Evolutionary conservation across 2,797 vertebrate species (phyloP), one percentile per base, ranked within the genome.

Genomic region (Cuniculus paca): DNA sequence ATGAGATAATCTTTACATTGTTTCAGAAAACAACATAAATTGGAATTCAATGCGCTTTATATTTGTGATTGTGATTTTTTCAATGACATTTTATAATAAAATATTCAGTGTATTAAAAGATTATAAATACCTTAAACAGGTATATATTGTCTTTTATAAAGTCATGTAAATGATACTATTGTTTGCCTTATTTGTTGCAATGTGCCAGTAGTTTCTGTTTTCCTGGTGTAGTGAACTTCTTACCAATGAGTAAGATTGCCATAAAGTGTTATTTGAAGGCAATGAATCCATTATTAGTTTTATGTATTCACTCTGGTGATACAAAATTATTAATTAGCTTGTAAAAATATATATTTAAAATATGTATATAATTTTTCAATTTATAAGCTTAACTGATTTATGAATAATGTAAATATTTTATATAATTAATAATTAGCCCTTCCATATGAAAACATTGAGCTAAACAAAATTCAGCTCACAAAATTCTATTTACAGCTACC

Each of bases 331-430:
- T 60, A 83, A 45, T 88, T 77, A 90, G 90, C 34, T 72, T 36
- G 81, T 74, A 93, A 68, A 54, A 74, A 42, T 54, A 24, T 78
- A 39, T 79, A 36, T 36, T 65, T 88, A 84, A 79, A 58, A 86
- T 56, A 89, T 56, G 60, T 36, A 74, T 20, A 31, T 10, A 39
- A 74, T 61, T 91, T 60, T 34, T 68, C 78, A 91, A n/a, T 45
- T 10, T 92, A 63, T 42, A 87, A 65, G 39, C 11, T 86, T 77
- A 90, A 85, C 26, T 65, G 10, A 88, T 19, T 94, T 90, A 56
- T 81, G 50, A 72, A 56, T 61, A 26, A 48, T 84, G 5, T 42
- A 63, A 31, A 1, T 84, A 91, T 68, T 90, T 60, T 14, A 48
- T 45, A 5, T 45, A 79, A 58, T 70, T 90, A 79, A 68, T 68